phyloP scores from a whole-genome alignment of 1,140 invertebrate genomes.

The Drosophila leontia region DNA sequence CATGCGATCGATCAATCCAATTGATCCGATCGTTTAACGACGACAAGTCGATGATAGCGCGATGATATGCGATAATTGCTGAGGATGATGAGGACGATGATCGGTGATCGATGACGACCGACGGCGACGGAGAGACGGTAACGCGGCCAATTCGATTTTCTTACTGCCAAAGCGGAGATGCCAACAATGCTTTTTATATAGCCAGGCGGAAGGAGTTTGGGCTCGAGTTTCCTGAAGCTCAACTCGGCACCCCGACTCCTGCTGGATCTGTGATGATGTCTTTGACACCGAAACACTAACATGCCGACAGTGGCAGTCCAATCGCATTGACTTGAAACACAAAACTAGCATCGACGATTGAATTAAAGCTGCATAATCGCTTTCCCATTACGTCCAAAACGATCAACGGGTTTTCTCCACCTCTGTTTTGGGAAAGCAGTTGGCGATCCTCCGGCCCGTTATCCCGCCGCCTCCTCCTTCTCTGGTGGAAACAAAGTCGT shows the following conservation, averaged over 20 bases:
- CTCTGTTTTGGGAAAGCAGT: constrained; percentile 69
- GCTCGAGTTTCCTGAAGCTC: constrained; percentile 70
- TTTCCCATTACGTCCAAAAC: constrained; percentile 73
- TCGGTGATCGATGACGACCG: neutral
- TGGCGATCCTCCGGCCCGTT: constrained; percentile 29
- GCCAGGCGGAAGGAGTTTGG: constrained; percentile 73
- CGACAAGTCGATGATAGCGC: constrained; percentile 4
- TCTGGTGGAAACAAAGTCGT: constrained; percentile 19
- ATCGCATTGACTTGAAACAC: constrained; percentile 32
- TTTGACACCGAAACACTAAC: constrained; percentile 62
- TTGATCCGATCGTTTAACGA: constrained; percentile 38
- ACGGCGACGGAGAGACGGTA: constrained; percentile 45
- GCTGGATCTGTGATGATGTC: constrained; percentile 50
- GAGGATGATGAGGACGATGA: constrained; percentile 15
- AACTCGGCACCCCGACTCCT: constrained; percentile 27
- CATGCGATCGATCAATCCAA: constrained; percentile 46
- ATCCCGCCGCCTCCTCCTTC: constrained; percentile 17
- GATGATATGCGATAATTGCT: constrained; percentile 8
- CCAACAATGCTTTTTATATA: constrained; percentile 81
- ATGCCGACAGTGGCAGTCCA: constrained; percentile 31
- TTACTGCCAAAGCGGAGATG: constrained; percentile 58
- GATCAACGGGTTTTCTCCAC: constrained; percentile 67
- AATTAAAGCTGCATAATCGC: constrained; percentile 76
- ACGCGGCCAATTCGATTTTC: constrained; percentile 72
- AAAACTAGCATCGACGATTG: constrained; percentile 48